Evolutionary conservation across 2,888 invertebrate genomes (phyloP).

Genomic region (Caenorhabditis japonica): DNA sequence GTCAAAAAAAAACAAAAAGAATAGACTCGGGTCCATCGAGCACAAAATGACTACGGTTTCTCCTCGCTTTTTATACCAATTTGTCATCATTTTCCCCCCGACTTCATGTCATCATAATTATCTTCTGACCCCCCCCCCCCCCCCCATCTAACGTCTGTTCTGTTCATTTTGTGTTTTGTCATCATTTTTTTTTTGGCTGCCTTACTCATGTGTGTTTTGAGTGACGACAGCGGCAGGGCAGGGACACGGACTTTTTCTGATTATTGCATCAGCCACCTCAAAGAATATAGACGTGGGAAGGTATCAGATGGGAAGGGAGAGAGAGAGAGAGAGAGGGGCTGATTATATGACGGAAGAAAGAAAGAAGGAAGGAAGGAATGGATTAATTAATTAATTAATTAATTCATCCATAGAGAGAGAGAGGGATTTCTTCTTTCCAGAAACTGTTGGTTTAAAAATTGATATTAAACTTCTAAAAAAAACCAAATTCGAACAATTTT

Average conservation of each 20-base stretch:
- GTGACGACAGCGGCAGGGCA: too few species aligned
- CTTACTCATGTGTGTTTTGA: too few species aligned
- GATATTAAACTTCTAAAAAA: too few species aligned
- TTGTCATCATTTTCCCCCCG: neutral
- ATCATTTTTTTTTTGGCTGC: too few species aligned
- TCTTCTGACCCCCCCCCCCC: slow-evolving; percentile 18
- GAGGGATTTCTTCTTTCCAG: too few species aligned
- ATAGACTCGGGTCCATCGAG: too few species aligned
- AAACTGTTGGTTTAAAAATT: too few species aligned
- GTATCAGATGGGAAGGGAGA: slow-evolving; percentile 8
- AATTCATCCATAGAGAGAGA: too few species aligned
- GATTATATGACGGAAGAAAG: slow-evolving; percentile 2
- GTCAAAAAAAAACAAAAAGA: too few species aligned
- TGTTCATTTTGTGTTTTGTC: slow-evolving; percentile 47
- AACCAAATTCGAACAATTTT: too few species aligned
- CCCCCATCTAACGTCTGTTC: too few species aligned
- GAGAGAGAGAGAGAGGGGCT: slow-evolving; percentile 5
- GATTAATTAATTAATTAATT: too few species aligned
- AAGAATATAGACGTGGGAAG: neutral
- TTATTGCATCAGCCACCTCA: slow-evolving; percentile 21
- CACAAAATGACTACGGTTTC: slow-evolving; percentile 2
- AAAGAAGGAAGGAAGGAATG: neutral
- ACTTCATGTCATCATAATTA: slow-evolving; percentile 21
- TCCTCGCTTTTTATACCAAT: neutral
- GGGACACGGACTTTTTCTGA: slow-evolving; percentile 17